Conservation (phyloP, 2,797 vertebrate species). For the Vipera latastei region DNA sequence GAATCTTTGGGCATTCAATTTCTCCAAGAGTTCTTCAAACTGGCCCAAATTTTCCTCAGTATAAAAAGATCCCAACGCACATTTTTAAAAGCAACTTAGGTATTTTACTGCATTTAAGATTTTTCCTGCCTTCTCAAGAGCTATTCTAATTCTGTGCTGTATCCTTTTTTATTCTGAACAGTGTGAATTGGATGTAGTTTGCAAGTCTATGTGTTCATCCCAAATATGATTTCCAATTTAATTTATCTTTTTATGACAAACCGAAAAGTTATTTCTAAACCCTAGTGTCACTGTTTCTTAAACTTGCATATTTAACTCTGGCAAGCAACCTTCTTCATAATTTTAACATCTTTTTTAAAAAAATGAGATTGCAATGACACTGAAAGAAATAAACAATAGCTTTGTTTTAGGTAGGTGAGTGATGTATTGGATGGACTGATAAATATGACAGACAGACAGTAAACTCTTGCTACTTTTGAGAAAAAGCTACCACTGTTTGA, state of each 20-base stretch:
- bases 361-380: not conserved
- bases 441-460: not conserved
- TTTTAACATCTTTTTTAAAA: conserved; percentile 35
- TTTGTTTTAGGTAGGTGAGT: not conserved
- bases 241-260: conserved; percentile 66
- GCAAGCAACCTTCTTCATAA: conserved; percentile 67
- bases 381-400: not conserved
- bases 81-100: conserved; percentile 54
- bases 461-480: conserved; percentile 58
- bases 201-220: conserved; percentile 23
- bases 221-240: conserved; percentile 50
- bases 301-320: conserved; percentile 70
- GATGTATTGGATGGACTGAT: not conserved
- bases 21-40: conserved; percentile 45
- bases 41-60: conserved; percentile 46
- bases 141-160: conserved; percentile 45
- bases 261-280: conserved; percentile 59
- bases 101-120: conserved; percentile 49
- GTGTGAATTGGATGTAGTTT: conserved; percentile 51
- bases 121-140: conserved; percentile 41
- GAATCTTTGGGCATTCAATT: conserved; percentile 27
- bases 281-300: conserved; percentile 48
- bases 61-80: conserved; percentile 37
- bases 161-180: conserved; percentile 52
- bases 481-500: conserved; percentile 65